phyloP scores from a whole-genome alignment of 2,113 vertebrate genomes.

The Illadopsis cleaveri region DNA sequence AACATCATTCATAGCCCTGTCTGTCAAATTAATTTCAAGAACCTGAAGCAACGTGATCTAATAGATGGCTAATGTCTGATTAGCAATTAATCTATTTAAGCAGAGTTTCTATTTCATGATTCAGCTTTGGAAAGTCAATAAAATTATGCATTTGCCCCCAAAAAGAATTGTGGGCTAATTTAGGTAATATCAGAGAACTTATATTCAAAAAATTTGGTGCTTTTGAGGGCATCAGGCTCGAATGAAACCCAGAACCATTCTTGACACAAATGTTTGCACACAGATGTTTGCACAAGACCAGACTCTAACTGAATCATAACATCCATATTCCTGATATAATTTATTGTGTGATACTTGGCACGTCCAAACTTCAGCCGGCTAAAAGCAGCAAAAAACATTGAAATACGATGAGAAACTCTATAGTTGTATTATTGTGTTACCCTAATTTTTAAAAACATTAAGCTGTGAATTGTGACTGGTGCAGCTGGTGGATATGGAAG shows the following conservation, averaged over 20 bases:
- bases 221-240: not conserved
- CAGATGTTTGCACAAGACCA: not conserved
- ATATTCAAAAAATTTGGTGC: not conserved
- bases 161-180: not conserved
- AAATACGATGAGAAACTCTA: not conserved
- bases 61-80: not conserved
- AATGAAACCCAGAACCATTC: not conserved
- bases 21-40: not conserved
- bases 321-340: not conserved
- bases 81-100: not conserved
- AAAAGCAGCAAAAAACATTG: not conserved
- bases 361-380: not conserved
- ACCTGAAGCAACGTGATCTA: fast-evolving
- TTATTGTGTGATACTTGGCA: not conserved
- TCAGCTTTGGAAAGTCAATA: not conserved
- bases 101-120: not conserved
- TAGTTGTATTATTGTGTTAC: not conserved
- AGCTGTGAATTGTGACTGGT: conserved; percentile 21
- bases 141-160: not conserved
- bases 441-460: conserved; percentile 23
- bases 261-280: not conserved
- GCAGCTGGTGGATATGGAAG: conserved; percentile 48
- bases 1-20: not conserved
- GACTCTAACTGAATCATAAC: not conserved
- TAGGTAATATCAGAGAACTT: not conserved